Percentiles rank a stretch among this genome's conserved stretches.
Conservation (phyloP, 2,888 invertebrate genomes). For the Acheta domesticus region DNA sequence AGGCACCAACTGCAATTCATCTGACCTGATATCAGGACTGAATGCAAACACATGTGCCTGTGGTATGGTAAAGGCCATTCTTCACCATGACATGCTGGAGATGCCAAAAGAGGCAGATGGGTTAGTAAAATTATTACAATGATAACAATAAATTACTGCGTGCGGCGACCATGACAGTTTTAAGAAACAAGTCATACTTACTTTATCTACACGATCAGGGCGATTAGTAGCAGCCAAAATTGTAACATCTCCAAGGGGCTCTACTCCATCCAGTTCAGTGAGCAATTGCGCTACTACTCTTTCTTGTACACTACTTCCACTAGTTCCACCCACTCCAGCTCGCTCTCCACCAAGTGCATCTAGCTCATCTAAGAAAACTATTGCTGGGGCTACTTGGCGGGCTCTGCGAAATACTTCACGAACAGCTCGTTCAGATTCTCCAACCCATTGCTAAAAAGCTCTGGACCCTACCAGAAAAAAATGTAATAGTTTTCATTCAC, state of each 20-base stretch:
- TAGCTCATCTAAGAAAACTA: constrained; percentile 97
- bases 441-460: constrained; percentile 96
- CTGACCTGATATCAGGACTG: too few relatives aligned
- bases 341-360: constrained; percentile 89
- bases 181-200: constrained; percentile 39
- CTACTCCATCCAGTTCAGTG: constrained; percentile 93
- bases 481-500: not conserved
- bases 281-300: constrained; percentile 88
- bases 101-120: too few relatives aligned
- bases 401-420: constrained; percentile 88
- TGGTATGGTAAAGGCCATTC: too few relatives aligned
- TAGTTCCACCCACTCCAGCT: constrained; percentile 46
- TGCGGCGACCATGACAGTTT: too few relatives aligned
- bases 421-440: constrained; percentile 93
- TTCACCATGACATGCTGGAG: too few relatives aligned
- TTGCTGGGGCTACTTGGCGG: constrained; percentile 86
- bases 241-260: constrained; percentile 78
- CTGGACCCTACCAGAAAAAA: constrained; percentile 66
- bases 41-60: too few relatives aligned
- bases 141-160: constrained; percentile 5
- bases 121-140: not conserved
- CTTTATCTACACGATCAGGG: constrained; percentile 90
- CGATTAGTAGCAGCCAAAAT: constrained; percentile 96
- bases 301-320: constrained; percentile 79
- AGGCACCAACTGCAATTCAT: too few relatives aligned